A percentile compares a stretch with the other conserved stretches of the same genome.
phyloP scores from a whole-genome alignment of 2,888 invertebrate genomes.

The Magallana nippona region DNA sequence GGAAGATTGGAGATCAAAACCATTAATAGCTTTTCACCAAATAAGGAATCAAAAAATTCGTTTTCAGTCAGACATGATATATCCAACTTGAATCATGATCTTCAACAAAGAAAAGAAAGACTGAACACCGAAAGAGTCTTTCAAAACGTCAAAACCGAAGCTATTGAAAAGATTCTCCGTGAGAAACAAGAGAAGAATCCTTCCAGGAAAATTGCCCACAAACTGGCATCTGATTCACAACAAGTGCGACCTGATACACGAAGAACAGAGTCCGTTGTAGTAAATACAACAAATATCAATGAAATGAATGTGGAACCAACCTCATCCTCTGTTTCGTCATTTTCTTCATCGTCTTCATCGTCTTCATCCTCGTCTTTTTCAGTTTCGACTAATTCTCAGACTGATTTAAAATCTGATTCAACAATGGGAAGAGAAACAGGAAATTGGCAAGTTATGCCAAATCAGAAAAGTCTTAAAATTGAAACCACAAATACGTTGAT shows the following conservation, averaged over 20 bases:
- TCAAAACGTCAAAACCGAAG: constrained; percentile 16
- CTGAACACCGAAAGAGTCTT: background rate
- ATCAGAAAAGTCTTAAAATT: constrained; percentile 5
- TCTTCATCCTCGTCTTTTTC: background rate
- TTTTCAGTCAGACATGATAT: constrained; percentile 14
- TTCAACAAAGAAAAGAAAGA: background rate
- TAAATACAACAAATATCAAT: background rate
- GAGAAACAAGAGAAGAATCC: background rate
- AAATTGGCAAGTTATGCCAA: background rate
- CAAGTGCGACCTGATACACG: constrained; percentile 13
- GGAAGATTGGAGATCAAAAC: background rate
- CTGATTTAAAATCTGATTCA: background rate
- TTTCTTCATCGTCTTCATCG: background rate
- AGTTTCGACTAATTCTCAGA: background rate
- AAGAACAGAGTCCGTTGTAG: background rate
- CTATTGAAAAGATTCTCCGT: constrained; percentile 6
- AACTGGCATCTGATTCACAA: constrained; percentile 24
- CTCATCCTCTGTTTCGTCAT: background rate
- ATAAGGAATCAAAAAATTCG: background rate
- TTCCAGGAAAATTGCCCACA: constrained; percentile 15
- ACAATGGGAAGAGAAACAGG: background rate
- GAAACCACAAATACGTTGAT: background rate
- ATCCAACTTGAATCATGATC: background rate
- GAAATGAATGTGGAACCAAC: background rate
- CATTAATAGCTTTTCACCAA: background rate